Conservation (phyloP, 2,888 invertebrate species). For the Cryptocheilus praepositus region DNA sequence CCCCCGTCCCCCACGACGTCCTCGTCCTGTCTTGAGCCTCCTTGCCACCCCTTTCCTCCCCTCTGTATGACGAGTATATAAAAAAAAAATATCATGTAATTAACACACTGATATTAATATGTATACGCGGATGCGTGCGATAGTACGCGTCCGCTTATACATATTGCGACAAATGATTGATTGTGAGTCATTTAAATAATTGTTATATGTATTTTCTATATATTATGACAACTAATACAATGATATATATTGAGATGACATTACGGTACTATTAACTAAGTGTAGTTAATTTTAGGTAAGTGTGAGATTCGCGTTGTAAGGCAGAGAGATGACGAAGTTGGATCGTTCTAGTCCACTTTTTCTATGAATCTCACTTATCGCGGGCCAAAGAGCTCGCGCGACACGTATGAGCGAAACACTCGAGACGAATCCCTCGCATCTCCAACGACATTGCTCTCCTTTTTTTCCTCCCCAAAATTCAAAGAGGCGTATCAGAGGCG, state of each 20-base stretch:
- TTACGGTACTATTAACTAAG: conserved; percentile 72
- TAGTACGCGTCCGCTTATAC: conserved; percentile 31
- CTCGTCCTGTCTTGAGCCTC: conserved; percentile 24
- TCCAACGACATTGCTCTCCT: not conserved
- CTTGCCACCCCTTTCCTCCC: conserved; percentile 55
- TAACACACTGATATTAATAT: conserved; percentile 63
- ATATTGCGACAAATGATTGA: conserved; percentile 63
- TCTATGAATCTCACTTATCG: conserved; percentile 58
- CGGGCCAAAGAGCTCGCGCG: conserved; percentile 31
- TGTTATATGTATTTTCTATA: conserved; percentile 74
- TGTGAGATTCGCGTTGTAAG: conserved; percentile 45
- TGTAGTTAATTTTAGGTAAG: conserved; percentile 68
- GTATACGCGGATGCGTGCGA: conserved; percentile 53
- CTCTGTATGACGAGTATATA: conserved; percentile 63
- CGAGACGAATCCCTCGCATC: conserved; percentile 32
- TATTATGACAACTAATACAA: conserved; percentile 69
- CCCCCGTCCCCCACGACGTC: conserved; percentile 30
- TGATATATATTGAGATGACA: conserved; percentile 66
- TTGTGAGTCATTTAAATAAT: conserved; percentile 74
- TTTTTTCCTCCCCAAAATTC: not conserved
- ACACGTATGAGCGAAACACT: conserved; percentile 41
- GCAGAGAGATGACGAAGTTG: conserved; percentile 44
- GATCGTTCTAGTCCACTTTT: conserved; percentile 63
- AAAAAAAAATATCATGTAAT: conserved; percentile 71
- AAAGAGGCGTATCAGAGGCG: not conserved